Conservation (phyloP, 2,797 vertebrate species). For the Helarctos malayanus region DNA sequence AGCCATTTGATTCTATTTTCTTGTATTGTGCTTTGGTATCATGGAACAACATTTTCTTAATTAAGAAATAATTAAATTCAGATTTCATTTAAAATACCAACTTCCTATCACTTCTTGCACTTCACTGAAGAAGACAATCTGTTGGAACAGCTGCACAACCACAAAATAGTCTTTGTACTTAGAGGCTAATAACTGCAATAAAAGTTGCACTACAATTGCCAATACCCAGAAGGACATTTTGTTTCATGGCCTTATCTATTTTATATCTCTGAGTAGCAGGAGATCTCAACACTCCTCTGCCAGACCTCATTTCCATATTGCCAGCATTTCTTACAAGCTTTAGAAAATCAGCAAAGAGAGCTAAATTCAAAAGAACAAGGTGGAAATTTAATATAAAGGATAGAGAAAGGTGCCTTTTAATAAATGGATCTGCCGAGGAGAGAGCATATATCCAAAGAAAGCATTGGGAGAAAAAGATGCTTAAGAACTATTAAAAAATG, state of each 20-base stretch:
- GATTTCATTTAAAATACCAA: conserved; percentile 83
- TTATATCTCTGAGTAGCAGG: conserved; percentile 83
- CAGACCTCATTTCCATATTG: conserved; percentile 82
- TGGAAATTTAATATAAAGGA: conserved; percentile 69
- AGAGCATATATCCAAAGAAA: neutral
- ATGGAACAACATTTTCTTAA: conserved; percentile 85
- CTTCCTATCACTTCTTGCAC: conserved; percentile 81
- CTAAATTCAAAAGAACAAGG: conserved; percentile 82
- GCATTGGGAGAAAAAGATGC: neutral
- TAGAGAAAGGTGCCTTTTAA: conserved; percentile 37
- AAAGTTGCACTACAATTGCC: conserved; percentile 82
- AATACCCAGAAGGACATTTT: conserved; percentile 83
- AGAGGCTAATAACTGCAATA: conserved; percentile 84
- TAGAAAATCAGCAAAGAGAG: conserved; percentile 77
- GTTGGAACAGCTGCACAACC: conserved; percentile 86
- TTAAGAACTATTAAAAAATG: conserved; percentile 15
- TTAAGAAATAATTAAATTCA: conserved; percentile 87
- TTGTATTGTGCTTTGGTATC: conserved; percentile 81
- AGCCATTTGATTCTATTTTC: conserved; percentile 82
- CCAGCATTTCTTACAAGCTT: conserved; percentile 72
- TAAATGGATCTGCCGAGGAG: conserved; percentile 17
- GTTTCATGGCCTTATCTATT: conserved; percentile 79
- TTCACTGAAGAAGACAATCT: conserved; percentile 84
- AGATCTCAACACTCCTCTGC: conserved; percentile 78
- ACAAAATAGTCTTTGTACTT: conserved; percentile 84